These are phyloP conservation scores for Pollachius pollachius DNA, from an alignment of 2,113 vertebrate genomes.

Conservation along the genomic window DNA sequence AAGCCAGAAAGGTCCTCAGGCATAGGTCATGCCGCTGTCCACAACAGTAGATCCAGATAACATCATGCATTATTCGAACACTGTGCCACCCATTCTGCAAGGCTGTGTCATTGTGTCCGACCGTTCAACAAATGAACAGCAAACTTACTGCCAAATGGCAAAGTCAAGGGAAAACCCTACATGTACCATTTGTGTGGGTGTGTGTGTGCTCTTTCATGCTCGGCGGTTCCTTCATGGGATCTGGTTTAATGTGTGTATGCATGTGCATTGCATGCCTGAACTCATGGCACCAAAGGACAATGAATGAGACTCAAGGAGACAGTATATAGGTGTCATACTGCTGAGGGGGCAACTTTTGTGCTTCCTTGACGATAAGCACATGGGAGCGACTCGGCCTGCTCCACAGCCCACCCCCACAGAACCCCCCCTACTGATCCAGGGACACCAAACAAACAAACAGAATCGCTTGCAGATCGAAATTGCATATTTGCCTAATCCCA, in stretches of 20 bases:
- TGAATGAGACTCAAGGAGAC: conserved; percentile 21
- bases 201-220: neutral
- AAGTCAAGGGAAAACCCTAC: conserved; percentile 9
- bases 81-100: too few species aligned
- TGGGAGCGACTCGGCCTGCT: conserved; percentile 47
- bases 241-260: conserved; percentile 1
- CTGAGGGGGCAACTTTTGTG: conserved; percentile 52
- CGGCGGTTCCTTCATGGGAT: conserved; percentile 3
- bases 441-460: too few species aligned
- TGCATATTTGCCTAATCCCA: conserved; percentile 63
- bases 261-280: neutral
- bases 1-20: conserved; percentile 27
- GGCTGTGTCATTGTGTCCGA: neutral
- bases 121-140: neutral
- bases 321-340: conserved; percentile 22
- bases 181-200: conserved; percentile 9
- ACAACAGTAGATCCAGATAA: conserved; percentile 29
- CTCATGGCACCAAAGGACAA: neutral
- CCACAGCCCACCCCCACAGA: too few species aligned
- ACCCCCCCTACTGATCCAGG: conserved; percentile 26
- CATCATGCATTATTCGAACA: conserved; percentile 29
- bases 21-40: conserved; percentile 44
- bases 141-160: conserved; percentile 27
- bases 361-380: conserved; percentile 54
- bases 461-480: conserved; percentile 45